phyloP scores from a whole-genome alignment of 2,888 invertebrate species.

The Flabesymbios commensalis region DNA sequence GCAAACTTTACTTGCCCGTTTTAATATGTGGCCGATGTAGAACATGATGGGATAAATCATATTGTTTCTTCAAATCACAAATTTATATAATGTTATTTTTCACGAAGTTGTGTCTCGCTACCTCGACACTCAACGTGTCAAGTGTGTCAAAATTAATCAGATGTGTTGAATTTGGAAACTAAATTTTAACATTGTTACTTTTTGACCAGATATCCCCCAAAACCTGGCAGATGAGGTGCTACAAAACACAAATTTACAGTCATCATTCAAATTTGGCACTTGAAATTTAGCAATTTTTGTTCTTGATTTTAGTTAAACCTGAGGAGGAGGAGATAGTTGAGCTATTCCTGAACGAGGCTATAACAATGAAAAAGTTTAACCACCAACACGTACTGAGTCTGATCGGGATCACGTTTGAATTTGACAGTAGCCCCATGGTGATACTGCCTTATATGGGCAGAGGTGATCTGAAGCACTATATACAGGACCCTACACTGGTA shows the following conservation, averaged over 20 bases:
- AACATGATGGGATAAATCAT: too few relatives aligned
- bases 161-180: too few relatives aligned
- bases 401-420: slow-evolving; percentile 58
- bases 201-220: not conserved
- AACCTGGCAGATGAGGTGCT: not conserved
- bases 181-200: not conserved
- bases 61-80: too few relatives aligned
- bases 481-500: slow-evolving; percentile 49
- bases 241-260: not conserved
- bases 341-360: slow-evolving; percentile 63
- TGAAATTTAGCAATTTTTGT: not conserved
- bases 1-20: too few relatives aligned
- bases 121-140: too few relatives aligned
- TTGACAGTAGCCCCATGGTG: slow-evolving; percentile 63
- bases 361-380: slow-evolving; percentile 63
- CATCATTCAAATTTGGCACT: not conserved
- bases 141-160: too few relatives aligned
- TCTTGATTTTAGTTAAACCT: slow-evolving; percentile 18
- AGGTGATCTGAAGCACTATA: slow-evolving; percentile 62
- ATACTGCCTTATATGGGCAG: slow-evolving; percentile 64
- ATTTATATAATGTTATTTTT: too few relatives aligned
- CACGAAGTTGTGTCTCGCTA: too few relatives aligned
- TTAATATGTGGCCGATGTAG: too few relatives aligned
- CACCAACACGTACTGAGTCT: slow-evolving; percentile 64
- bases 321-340: slow-evolving; percentile 50